Evolutionary conservation across 2,797 vertebrate species (phyloP).

Genomic region (Molothrus aeneus): DNA sequence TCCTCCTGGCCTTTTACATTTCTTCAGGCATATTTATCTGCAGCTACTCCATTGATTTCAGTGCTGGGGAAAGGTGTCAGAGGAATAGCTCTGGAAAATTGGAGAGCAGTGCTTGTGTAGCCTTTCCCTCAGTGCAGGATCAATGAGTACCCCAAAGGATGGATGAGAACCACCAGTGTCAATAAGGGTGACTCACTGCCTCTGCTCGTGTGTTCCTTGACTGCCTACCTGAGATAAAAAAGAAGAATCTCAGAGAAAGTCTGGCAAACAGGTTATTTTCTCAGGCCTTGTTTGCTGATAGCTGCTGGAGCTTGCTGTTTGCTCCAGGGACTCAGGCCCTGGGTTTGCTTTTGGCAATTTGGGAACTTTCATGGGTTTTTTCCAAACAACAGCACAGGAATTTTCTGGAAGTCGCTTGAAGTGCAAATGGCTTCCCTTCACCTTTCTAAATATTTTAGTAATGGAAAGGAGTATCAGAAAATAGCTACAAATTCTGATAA

Average conservation of each 20-base stretch:
- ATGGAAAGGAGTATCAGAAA: background rate
- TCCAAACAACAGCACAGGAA: fast-evolving
- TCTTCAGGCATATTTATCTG: background rate
- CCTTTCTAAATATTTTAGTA: background rate
- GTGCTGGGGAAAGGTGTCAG: background rate
- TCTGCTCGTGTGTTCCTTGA: background rate
- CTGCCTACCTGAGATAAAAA: background rate
- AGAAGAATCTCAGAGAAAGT: background rate
- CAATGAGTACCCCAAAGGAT: background rate
- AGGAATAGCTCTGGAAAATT: background rate
- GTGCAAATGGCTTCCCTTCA: background rate
- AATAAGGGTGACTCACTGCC: background rate
- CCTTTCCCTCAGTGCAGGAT: background rate
- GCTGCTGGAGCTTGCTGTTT: background rate
- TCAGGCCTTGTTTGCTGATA: background rate
- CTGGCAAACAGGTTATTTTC: background rate
- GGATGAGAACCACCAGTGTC: background rate
- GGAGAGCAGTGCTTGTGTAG: background rate
- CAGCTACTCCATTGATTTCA: background rate
- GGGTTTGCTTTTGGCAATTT: background rate
- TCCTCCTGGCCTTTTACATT: background rate
- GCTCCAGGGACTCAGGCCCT: background rate
- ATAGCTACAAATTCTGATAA: background rate
- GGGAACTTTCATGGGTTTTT: background rate
- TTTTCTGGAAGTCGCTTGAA: background rate